Evolutionary conservation across 2,113 vertebrate genomes (phyloP).

Genomic region (Daphoenositta chrysoptera): DNA sequence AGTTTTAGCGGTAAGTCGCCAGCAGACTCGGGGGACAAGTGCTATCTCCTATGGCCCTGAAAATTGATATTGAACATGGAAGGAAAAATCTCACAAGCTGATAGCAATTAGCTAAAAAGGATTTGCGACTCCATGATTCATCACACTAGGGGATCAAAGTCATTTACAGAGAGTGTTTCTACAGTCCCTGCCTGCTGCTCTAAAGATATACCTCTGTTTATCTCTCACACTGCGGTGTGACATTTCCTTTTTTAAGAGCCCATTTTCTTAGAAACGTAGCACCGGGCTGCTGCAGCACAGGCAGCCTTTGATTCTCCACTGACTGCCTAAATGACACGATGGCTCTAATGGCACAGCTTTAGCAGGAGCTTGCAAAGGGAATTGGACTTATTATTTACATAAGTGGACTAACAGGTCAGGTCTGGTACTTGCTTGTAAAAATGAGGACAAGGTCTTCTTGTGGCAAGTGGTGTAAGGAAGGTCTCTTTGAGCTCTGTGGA

Average conservation of each 20-base stretch:
- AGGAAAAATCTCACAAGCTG: slow-evolving; percentile 89
- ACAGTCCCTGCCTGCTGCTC: slow-evolving; percentile 61
- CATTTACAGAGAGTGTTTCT: slow-evolving; percentile 83
- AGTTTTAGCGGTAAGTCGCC: slow-evolving; percentile 84
- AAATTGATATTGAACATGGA: slow-evolving; percentile 99
- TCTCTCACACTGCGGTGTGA: slow-evolving; percentile 78
- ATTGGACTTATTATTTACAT: slow-evolving; percentile 48
- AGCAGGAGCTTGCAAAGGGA: slow-evolving; percentile 17
- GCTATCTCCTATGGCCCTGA: slow-evolving; percentile 89
- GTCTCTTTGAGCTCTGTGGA: neutral
- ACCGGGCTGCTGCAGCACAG: slow-evolving; percentile 64
- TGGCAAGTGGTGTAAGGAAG: neutral
- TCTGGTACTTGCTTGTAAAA: slow-evolving; percentile 32
- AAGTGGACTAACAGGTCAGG: slow-evolving; percentile 51
- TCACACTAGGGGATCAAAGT: slow-evolving; percentile 91
- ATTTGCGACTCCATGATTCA: slow-evolving; percentile 94
- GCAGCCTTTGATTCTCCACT: slow-evolving; percentile 73
- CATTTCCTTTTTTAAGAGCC: slow-evolving; percentile 80
- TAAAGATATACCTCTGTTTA: slow-evolving; percentile 73
- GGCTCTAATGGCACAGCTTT: slow-evolving; percentile 61
- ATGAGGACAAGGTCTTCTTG: neutral
- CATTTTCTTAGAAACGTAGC: slow-evolving; percentile 74
- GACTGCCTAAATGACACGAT: slow-evolving; percentile 71
- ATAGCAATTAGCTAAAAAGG: slow-evolving; percentile 99
- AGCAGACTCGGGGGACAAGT: slow-evolving; percentile 84